phyloP scores from a whole-genome alignment of 2,113 vertebrate species.

The Microcebus griseorufus region DNA sequence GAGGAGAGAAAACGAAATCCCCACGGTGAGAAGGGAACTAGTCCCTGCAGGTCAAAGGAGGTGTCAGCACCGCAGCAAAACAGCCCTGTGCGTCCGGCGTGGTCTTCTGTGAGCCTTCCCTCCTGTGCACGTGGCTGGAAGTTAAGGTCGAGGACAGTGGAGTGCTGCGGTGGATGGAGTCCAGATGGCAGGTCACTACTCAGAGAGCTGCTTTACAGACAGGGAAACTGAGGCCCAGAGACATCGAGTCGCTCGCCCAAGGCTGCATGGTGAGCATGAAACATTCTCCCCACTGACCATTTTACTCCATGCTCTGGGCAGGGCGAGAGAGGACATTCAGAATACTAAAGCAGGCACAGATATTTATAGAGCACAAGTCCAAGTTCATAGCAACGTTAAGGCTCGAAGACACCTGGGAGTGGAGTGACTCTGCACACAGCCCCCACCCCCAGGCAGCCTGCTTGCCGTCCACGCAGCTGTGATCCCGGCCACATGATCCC shows the following conservation, averaged over 20 bases:
- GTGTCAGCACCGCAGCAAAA: accelerated
- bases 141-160: background rate
- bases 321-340: background rate
- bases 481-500: background rate
- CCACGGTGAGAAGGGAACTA: background rate
- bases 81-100: background rate
- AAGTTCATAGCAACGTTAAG: background rate
- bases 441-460: too few relatives aligned
- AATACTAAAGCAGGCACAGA: background rate
- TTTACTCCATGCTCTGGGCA: background rate
- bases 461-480: background rate
- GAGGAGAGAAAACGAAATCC: background rate
- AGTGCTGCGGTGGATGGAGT: accelerated
- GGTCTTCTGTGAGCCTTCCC: background rate
- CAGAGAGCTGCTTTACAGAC: background rate
- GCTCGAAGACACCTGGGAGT: background rate
- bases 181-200: background rate
- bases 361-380: accelerated
- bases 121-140: background rate
- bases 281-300: accelerated
- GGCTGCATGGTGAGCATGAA: accelerated
- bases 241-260: background rate
- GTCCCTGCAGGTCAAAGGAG: too few relatives aligned
- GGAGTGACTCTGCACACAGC: too few relatives aligned
- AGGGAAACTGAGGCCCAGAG: background rate